Percentiles rank a stretch among this genome's conserved stretches.
phyloP scores from a whole-genome alignment of 2,797 vertebrate species.

The Argyrosomus regius region DNA sequence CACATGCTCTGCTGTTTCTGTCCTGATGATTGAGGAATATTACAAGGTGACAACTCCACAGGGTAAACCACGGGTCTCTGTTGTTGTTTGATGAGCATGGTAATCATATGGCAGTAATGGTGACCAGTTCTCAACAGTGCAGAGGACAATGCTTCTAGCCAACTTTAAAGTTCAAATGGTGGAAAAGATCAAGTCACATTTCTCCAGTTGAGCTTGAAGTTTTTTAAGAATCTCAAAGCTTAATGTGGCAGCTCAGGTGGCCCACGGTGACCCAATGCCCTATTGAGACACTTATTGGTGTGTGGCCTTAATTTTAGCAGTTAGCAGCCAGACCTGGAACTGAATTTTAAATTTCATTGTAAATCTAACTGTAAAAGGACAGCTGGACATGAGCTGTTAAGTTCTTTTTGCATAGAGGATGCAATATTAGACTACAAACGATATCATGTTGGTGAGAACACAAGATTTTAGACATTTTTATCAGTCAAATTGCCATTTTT shows the following conservation, averaged over 20 bases:
- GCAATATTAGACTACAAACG: neutral
- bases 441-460: neutral
- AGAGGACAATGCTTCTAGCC: neutral
- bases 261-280: slow-evolving; percentile 48
- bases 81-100: slow-evolving; percentile 16
- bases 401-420: neutral
- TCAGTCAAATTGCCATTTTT: neutral
- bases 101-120: slow-evolving; percentile 36
- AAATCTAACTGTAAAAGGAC: neutral
- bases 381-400: neutral
- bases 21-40: slow-evolving; percentile 33
- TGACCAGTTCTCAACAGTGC: slow-evolving; percentile 28
- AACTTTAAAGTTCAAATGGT: slow-evolving; percentile 16
- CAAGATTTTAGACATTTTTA: neutral
- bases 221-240: slow-evolving; percentile 11
- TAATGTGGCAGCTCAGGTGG: slow-evolving; percentile 44
- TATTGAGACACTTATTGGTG: slow-evolving; percentile 46
- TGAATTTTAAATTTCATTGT: neutral
- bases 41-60: slow-evolving; percentile 48
- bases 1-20: slow-evolving; percentile 38
- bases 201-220: neutral
- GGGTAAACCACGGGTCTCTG: neutral
- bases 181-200: neutral
- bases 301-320: slow-evolving; percentile 44
- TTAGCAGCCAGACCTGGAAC: neutral